Percentiles rank a stretch among this genome's conserved stretches.
Evolutionary conservation across 2,113 vertebrate species (phyloP).

Genomic region (Burhinus bistriatus): DNA sequence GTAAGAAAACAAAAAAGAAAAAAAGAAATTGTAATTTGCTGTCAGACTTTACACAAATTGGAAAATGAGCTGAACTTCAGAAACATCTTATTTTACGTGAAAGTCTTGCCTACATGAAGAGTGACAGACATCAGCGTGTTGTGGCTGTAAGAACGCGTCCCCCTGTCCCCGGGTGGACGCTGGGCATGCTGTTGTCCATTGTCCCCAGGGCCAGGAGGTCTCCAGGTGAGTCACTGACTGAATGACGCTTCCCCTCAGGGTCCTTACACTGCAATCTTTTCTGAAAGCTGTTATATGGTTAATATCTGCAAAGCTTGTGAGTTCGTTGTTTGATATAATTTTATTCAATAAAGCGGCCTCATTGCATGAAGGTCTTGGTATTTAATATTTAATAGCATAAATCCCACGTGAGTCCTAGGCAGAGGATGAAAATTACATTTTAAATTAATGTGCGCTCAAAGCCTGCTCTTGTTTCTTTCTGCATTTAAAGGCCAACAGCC

Average conservation of each 20-base stretch:
- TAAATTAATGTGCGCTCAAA: conserved; percentile 27
- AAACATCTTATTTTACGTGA: neutral
- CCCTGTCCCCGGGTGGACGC: neutral
- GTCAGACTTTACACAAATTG: neutral
- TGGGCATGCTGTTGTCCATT: neutral
- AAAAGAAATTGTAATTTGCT: neutral
- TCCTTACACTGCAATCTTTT: neutral
- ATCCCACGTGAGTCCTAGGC: conserved; percentile 43
- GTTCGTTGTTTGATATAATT: conserved; percentile 42
- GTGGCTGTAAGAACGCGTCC: accelerated
- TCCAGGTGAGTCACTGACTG: neutral
- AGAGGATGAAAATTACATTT: conserved; percentile 58
- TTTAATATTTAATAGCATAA: conserved; percentile 68
- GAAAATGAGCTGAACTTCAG: neutral
- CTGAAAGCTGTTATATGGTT: neutral
- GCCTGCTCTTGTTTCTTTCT: neutral
- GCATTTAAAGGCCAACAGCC: neutral
- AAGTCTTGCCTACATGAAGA: neutral
- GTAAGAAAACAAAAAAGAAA: neutral
- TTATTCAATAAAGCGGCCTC: conserved; percentile 44
- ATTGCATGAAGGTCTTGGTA: conserved; percentile 62
- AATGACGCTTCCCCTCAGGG: neutral
- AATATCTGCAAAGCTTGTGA: conserved; percentile 7
- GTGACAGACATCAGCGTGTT: accelerated
- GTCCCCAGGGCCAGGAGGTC: neutral